Evolutionary conservation across 1,140 invertebrate genomes (phyloP).

Genomic region (Nylanderia fulva): DNA sequence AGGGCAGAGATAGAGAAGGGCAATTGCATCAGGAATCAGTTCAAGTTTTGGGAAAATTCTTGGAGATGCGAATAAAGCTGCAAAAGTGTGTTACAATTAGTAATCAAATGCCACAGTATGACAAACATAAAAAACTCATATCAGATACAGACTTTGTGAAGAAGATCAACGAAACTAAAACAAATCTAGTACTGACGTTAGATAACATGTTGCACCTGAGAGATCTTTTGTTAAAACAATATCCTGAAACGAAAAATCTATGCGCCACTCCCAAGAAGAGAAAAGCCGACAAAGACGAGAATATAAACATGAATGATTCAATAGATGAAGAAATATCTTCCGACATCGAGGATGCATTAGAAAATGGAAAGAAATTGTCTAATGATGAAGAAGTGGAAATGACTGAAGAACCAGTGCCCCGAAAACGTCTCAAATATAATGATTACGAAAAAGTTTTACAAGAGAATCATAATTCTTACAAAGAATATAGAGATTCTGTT

Average conservation of each 20-base stretch:
- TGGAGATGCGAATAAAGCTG: conserved; percentile 94
- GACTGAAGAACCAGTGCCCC: conserved; percentile 79
- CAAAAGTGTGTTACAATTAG: conserved; percentile 91
- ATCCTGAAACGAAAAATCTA: conserved; percentile 88
- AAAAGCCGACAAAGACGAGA: conserved; percentile 66
- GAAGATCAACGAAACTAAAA: conserved; percentile 85
- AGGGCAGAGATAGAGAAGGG: conserved; percentile 91
- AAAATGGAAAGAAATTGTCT: conserved; percentile 75
- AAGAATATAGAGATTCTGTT: conserved; percentile 90
- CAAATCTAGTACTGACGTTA: conserved; percentile 87
- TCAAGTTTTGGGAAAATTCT: conserved; percentile 93
- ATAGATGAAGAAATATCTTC: conserved; percentile 86
- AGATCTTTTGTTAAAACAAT: conserved; percentile 87
- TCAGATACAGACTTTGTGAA: conserved; percentile 86
- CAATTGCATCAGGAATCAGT: conserved; percentile 91
- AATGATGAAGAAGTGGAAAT: conserved; percentile 83
- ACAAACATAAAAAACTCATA: conserved; percentile 86
- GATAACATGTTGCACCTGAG: conserved; percentile 89
- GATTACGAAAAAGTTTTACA: conserved; percentile 89
- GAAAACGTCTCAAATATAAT: conserved; percentile 87
- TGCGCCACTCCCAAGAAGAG: conserved; percentile 68
- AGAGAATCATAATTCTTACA: conserved; percentile 89
- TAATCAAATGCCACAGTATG: conserved; percentile 92
- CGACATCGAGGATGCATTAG: conserved; percentile 85
- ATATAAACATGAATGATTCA: conserved; percentile 77